Conservation (phyloP, 2,888 invertebrate genomes). For the Cybosia mesomella region DNA sequence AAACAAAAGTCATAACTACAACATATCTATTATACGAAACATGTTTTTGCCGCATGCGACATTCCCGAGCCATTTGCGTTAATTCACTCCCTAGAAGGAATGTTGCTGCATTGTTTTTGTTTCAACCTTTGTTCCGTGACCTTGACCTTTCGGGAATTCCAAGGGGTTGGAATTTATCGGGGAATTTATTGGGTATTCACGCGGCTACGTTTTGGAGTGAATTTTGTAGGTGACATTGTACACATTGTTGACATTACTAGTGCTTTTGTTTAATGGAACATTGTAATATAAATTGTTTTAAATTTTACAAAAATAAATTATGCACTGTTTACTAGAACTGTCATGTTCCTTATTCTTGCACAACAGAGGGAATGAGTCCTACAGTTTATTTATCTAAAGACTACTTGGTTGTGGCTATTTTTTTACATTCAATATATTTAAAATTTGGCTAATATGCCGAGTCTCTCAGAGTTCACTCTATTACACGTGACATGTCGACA, state of each 20-base stretch:
- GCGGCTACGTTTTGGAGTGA: neutral
- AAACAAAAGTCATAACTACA: neutral
- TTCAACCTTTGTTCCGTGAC: constrained; percentile 30
- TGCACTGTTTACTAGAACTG: too few relatives aligned
- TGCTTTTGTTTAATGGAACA: neutral
- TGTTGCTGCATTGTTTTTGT: constrained; percentile 41
- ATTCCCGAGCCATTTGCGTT: constrained; percentile 44
- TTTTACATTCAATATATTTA: too few relatives aligned
- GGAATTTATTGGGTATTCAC: constrained; percentile 1
- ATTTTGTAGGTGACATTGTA: neutral
- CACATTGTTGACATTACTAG: too few relatives aligned
- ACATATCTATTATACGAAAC: constrained; percentile 21
- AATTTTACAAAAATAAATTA: too few relatives aligned
- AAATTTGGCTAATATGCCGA: too few relatives aligned
- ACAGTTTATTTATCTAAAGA: too few relatives aligned
- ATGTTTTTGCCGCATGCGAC: constrained; percentile 46
- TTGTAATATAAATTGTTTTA: too few relatives aligned
- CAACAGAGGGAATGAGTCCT: too few relatives aligned
- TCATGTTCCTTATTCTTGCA: too few relatives aligned
- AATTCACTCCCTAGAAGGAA: constrained; percentile 42
- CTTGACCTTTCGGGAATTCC: constrained; percentile 40
- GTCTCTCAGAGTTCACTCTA: too few relatives aligned
- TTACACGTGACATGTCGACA: too few relatives aligned
- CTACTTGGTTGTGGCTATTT: too few relatives aligned
- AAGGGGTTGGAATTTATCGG: constrained; percentile 10